phyloP scores from a whole-genome alignment of 1,140 invertebrate species.

The Doryteuthis pealeii region DNA sequence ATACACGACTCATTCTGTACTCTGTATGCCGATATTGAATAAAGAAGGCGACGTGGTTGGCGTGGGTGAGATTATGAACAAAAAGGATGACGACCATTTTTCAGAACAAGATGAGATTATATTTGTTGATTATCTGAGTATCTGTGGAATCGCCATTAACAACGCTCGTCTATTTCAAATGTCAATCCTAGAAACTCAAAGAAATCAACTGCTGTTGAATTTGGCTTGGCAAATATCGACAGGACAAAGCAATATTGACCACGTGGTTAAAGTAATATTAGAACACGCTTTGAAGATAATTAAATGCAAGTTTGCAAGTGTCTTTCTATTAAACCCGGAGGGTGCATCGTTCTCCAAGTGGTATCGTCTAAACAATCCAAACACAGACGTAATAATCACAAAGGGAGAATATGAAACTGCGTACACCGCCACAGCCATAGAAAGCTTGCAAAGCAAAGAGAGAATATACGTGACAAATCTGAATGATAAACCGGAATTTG shows the following conservation, averaged over 20 bases:
- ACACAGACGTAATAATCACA: too few relatives aligned
- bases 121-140: slow-evolving; percentile 89
- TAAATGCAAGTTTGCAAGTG: background rate
- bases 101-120: slow-evolving; percentile 54
- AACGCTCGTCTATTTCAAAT: slow-evolving; percentile 96
- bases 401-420: too few relatives aligned
- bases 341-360: too few relatives aligned
- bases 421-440: too few relatives aligned
- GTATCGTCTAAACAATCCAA: too few relatives aligned
- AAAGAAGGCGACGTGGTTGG: slow-evolving; percentile 94
- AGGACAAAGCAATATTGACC: slow-evolving; percentile 90
- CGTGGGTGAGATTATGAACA: slow-evolving; percentile 97
- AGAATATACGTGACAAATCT: too few relatives aligned
- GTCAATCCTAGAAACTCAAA: slow-evolving; percentile 87
- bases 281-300: background rate
- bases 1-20: slow-evolving; percentile 86
- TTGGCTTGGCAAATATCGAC: slow-evolving; percentile 86
- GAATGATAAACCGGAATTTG: too few relatives aligned
- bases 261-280: slow-evolving; percentile 67
- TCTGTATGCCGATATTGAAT: slow-evolving; percentile 94
- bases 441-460: too few relatives aligned
- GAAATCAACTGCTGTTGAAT: slow-evolving; percentile 89
- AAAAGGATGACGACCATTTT: slow-evolving; percentile 61
- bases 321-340: background rate
- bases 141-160: slow-evolving; percentile 96